Percentiles rank a stretch among this genome's conserved stretches.
These are phyloP conservation scores for Palythoa grandis DNA, from an alignment of 92 coral and sea anemone genomes.

Conservation along the genomic window DNA sequence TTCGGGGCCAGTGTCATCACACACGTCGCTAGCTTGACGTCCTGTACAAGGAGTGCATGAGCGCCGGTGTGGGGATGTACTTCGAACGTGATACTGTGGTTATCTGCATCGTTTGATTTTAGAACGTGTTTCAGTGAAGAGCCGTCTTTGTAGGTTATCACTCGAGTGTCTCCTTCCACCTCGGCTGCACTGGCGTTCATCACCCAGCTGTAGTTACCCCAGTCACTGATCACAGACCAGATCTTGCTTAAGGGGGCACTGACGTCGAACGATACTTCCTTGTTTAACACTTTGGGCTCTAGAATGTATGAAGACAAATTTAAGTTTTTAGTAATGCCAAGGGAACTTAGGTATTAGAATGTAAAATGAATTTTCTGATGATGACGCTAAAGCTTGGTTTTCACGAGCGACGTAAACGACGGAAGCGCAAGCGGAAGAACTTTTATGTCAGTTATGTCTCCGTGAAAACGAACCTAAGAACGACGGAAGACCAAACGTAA, in stretches of 20 bases:
- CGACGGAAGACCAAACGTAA: too few species aligned
- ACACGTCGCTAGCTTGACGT: conserved; percentile 27
- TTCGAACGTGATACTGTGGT: conserved; percentile 29
- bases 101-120: conserved; percentile 1
- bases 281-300: conserved; percentile 28
- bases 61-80: conserved; percentile 28
- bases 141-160: conserved; percentile 41
- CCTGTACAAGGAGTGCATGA: conserved; percentile 16
- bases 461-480: too few species aligned
- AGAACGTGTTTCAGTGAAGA: conserved; percentile 39
- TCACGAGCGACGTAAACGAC: too few species aligned
- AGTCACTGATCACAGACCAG: conserved; percentile 47
- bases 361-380: too few species aligned
- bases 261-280: conserved; percentile 32
- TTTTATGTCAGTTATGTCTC: too few species aligned
- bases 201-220: conserved; percentile 39
- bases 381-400: too few species aligned
- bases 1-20: conserved; percentile 26
- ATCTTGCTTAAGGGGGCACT: conserved; percentile 35
- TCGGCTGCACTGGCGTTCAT: conserved; percentile 26
- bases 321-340: too few species aligned
- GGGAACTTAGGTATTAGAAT: too few species aligned
- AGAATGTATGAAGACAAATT: background rate
- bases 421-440: too few species aligned
- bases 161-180: conserved; percentile 26